Evolutionary conservation across 2,888 invertebrate genomes (phyloP).

Genomic region (Cancer borealis): DNA sequence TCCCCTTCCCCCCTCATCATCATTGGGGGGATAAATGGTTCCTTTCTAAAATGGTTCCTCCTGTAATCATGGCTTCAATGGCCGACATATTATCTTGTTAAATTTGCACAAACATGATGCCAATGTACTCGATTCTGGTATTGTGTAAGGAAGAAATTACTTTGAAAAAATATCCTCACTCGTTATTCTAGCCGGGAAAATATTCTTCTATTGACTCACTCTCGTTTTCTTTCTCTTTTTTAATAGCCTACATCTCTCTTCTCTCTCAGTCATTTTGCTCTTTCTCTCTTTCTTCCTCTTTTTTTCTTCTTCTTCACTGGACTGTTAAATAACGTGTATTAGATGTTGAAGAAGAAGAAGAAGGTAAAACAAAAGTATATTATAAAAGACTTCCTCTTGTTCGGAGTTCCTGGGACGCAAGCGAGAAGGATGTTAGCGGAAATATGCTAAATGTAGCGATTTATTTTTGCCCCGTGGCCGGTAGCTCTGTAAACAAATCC

Average conservation of each 20-base stretch:
- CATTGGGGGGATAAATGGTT: conserved; percentile 16
- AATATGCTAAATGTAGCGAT: conserved; percentile 59
- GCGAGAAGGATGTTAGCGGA: conserved; percentile 41
- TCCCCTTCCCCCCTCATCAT: too few relatives aligned
- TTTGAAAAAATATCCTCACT: conserved; percentile 18
- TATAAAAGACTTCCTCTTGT: conserved; percentile 34
- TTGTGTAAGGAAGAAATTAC: conserved; percentile 56
- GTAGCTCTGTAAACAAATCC: conserved; percentile 53
- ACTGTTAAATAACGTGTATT: conserved; percentile 12
- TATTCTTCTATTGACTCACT: conserved; percentile 47
- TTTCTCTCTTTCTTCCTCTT: background rate
- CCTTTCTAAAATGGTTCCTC: conserved; percentile 20
- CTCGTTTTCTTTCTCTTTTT: background rate
- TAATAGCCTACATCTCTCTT: background rate
- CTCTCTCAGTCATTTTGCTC: background rate
- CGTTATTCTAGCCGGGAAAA: conserved; percentile 51
- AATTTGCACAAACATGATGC: conserved; percentile 48
- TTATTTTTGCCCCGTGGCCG: conserved; percentile 53
- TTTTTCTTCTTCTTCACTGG: background rate
- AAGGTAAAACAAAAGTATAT: background rate
- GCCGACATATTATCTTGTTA: conserved; percentile 53
- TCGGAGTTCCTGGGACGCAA: background rate
- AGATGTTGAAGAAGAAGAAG: background rate
- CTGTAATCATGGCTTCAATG: conserved; percentile 43
- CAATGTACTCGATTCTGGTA: conserved; percentile 33